Evolutionary conservation across 2,888 invertebrate genomes (phyloP).

Genomic region (Netelia virgata): DNA sequence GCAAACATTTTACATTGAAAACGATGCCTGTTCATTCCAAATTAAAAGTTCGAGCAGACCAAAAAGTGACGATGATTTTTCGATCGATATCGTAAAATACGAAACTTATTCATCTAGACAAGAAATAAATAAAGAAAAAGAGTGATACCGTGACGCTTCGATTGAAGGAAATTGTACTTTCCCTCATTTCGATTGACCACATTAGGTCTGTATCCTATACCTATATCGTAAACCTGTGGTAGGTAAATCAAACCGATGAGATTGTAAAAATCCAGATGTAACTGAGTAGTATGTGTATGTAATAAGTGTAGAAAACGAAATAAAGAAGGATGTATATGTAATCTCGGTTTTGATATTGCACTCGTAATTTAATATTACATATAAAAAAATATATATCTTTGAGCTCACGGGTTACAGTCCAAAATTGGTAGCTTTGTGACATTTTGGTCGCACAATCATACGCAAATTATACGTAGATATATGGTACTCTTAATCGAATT

Average conservation of each 20-base stretch:
- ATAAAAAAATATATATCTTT: slow-evolving; percentile 9
- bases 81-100: slow-evolving; percentile 45
- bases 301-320: slow-evolving; percentile 28
- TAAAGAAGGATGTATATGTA: slow-evolving; percentile 45
- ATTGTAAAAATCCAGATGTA: slow-evolving; percentile 47
- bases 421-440: slow-evolving; percentile 32
- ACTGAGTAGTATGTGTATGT: slow-evolving; percentile 42
- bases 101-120: slow-evolving; percentile 39
- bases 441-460: neutral
- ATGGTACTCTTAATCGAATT: neutral
- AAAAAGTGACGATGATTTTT: slow-evolving; percentile 37
- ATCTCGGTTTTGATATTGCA: neutral
- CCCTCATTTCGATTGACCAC: slow-evolving; percentile 51
- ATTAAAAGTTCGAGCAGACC: slow-evolving; percentile 31
- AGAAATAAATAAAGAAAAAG: slow-evolving; percentile 25
- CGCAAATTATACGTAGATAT: neutral
- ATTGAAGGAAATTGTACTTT: slow-evolving; percentile 43
- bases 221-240: slow-evolving; percentile 11
- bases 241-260: slow-evolving; percentile 39
- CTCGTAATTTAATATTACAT: slow-evolving; percentile 28
- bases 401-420: slow-evolving; percentile 5
- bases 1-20: slow-evolving; percentile 35
- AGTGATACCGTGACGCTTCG: slow-evolving; percentile 38
- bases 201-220: slow-evolving; percentile 41
- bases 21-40: slow-evolving; percentile 25